Evolutionary conservation across 1,140 invertebrate genomes (phyloP).

Genomic region (Heliconius hermathena): DNA sequence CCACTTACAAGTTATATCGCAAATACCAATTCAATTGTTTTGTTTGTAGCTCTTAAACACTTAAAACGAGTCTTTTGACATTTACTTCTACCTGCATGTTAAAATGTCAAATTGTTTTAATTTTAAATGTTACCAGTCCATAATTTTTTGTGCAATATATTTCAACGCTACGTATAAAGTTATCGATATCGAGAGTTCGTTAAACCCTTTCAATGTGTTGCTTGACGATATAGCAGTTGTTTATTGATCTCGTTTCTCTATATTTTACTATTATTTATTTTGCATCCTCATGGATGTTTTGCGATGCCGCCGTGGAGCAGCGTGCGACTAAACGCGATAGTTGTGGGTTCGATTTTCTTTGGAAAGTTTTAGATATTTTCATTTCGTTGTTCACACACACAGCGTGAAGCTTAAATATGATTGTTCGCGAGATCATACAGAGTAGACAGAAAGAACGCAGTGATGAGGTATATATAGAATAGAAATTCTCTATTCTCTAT

Average conservation of each 20-base stretch:
- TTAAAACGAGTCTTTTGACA: conserved; percentile 20
- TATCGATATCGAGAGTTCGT: conserved; percentile 9
- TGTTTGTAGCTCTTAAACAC: not conserved
- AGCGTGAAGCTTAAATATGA: too few species aligned
- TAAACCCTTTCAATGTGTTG: conserved; percentile 16
- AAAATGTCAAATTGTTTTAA: conserved; percentile 12
- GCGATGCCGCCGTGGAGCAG: too few species aligned
- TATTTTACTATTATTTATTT: too few species aligned
- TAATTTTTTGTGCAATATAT: conserved; percentile 5
- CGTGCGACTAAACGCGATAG: too few species aligned
- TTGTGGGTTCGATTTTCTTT: too few species aligned
- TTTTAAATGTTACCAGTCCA: conserved; percentile 12
- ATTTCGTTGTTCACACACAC: too few species aligned
- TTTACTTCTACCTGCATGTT: conserved; percentile 22
- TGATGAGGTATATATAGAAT: too few species aligned
- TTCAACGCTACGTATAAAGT: not conserved
- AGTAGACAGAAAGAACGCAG: too few species aligned
- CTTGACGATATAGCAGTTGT: not conserved
- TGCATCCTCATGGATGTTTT: too few species aligned
- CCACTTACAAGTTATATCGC: not conserved
- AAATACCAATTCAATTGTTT: not conserved
- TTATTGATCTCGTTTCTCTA: not conserved
- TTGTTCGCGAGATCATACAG: too few species aligned
- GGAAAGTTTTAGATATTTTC: too few species aligned
- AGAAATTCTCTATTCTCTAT: too few species aligned